Evolutionary conservation across 92 coral and sea anemone genomes (phyloP).

Genomic region (Actinernus sp.): DNA sequence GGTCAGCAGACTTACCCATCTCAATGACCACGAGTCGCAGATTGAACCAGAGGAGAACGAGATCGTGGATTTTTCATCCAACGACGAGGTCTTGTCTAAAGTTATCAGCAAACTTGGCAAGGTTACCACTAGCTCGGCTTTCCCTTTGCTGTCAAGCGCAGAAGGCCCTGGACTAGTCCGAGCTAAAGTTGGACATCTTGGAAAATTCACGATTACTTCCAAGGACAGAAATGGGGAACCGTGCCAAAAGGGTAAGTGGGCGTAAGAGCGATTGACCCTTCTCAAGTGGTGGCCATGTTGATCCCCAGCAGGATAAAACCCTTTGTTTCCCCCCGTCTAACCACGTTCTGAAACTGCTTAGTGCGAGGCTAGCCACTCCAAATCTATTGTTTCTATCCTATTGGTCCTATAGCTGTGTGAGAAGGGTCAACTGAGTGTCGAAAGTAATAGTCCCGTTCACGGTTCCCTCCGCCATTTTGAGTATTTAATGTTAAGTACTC

Average conservation of each 20-base stretch:
- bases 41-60: conserved; percentile 91
- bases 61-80: conserved; percentile 76
- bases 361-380: too few species aligned
- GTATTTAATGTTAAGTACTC: too few species aligned
- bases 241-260: conserved; percentile 64
- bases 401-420: too few species aligned
- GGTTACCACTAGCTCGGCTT: conserved; percentile 77
- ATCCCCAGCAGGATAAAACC: too few species aligned
- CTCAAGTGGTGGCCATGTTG: too few species aligned
- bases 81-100: conserved; percentile 72
- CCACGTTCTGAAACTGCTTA: too few species aligned
- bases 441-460: too few species aligned
- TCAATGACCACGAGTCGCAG: conserved; percentile 86
- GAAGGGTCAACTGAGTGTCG: too few species aligned
- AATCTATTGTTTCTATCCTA: too few species aligned
- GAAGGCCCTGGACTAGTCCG: conserved; percentile 74
- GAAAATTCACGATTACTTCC: conserved; percentile 65
- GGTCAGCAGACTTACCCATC: conserved; percentile 88
- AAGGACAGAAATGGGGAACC: conserved; percentile 84
- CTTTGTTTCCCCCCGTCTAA: too few species aligned
- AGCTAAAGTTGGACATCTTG: conserved; percentile 82
- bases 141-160: conserved; percentile 84
- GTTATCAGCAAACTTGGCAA: conserved; percentile 75
- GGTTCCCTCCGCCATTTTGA: too few species aligned
- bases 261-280: too few species aligned